Evolutionary conservation across 1,140 invertebrate genomes (phyloP).

Genomic region (Arctopsyche grandis): DNA sequence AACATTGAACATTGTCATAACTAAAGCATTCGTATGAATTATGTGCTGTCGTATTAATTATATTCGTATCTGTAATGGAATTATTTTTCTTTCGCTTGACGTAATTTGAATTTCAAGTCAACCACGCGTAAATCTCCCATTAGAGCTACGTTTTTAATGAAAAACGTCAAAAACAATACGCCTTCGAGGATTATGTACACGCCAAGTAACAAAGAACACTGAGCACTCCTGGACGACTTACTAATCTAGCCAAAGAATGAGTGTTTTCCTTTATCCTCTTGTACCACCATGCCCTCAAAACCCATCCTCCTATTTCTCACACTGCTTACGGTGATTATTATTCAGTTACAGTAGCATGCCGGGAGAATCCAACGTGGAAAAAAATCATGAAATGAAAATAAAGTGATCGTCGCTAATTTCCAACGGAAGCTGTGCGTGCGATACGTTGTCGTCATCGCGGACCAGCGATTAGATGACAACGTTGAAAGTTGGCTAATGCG

Average conservation of each 20-base stretch:
- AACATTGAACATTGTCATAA: too few species aligned
- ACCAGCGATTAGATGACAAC: slow-evolving; percentile 18
- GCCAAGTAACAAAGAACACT: slow-evolving; percentile 7
- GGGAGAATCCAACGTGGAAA: too few species aligned
- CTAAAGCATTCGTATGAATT: too few species aligned
- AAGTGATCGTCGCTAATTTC: too few species aligned
- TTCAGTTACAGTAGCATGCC: background rate
- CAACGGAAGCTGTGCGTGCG: background rate
- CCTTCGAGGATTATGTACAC: slow-evolving; percentile 15
- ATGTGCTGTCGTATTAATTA: too few species aligned
- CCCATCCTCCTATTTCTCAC: background rate
- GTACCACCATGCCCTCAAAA: background rate
- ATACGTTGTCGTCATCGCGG: background rate
- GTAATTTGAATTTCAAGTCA: background rate
- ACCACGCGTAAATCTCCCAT: background rate
- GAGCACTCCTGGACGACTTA: background rate
- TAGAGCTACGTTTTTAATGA: background rate
- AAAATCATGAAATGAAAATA: too few species aligned
- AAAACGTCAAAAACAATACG: slow-evolving; percentile 23
- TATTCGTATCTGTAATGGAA: too few species aligned
- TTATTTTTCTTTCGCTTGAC: background rate
- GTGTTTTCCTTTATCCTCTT: background rate
- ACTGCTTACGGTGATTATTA: background rate
- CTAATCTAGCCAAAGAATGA: slow-evolving; percentile 7
- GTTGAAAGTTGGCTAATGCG: slow-evolving; percentile 22